Evolutionary conservation across 1,140 invertebrate genomes (phyloP).

Genomic region (Trichonephila clavipes): DNA sequence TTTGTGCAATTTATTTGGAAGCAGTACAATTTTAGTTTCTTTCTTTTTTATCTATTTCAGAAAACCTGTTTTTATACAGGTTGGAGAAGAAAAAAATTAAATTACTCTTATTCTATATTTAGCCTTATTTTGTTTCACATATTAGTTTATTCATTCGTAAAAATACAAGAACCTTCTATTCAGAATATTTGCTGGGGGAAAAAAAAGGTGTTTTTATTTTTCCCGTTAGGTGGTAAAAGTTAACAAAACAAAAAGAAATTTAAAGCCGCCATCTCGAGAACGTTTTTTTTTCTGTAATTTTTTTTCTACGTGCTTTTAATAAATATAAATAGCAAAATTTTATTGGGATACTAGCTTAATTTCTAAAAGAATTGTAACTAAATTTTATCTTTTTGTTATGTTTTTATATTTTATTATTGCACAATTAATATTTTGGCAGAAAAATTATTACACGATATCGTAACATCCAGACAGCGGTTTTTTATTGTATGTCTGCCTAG

Average conservation of each 20-base stretch:
- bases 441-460: slow-evolving; percentile 64
- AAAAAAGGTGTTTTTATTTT: slow-evolving; percentile 70
- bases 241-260: slow-evolving; percentile 67
- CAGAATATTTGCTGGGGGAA: neutral
- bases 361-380: slow-evolving; percentile 28
- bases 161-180: neutral
- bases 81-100: neutral
- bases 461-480: slow-evolving; percentile 75
- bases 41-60: neutral
- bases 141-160: neutral
- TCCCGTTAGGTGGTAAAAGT: slow-evolving; percentile 69
- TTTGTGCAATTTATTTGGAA: neutral
- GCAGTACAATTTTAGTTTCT: neutral
- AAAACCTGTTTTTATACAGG: slow-evolving; percentile 9
- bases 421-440: slow-evolving; percentile 56
- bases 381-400: slow-evolving; percentile 52
- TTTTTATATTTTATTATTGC: slow-evolving; percentile 30
- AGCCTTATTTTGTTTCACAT: neutral
- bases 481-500: slow-evolving; percentile 76
- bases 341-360: slow-evolving; percentile 35
- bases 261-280: slow-evolving; percentile 74
- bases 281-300: slow-evolving; percentile 74
- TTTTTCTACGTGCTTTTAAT: slow-evolving; percentile 69
- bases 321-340: slow-evolving; percentile 66
- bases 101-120: neutral